phyloP scores from a whole-genome alignment of 2,797 vertebrate genomes.

The Carcharodon carcharias region DNA sequence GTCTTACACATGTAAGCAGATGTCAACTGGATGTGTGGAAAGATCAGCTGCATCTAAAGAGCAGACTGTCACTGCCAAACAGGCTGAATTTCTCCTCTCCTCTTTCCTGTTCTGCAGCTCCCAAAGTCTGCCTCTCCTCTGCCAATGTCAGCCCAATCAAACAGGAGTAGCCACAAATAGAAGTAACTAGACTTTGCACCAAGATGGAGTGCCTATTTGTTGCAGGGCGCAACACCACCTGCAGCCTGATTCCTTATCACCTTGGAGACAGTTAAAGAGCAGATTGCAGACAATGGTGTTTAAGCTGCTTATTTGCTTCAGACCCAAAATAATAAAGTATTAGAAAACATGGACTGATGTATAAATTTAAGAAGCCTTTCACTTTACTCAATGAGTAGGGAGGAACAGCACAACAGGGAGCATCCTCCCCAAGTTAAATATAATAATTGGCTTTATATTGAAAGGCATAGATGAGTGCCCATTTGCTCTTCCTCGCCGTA shows the following conservation, averaged over 20 bases:
- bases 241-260: not conserved
- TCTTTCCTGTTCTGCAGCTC: not conserved
- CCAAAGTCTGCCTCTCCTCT: not conserved
- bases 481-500: not conserved
- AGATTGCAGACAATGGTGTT: not conserved
- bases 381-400: not conserved
- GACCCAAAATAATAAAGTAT: not conserved
- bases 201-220: not conserved
- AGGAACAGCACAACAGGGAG: not conserved
- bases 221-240: not conserved
- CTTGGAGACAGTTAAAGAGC: not conserved
- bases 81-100: too few species aligned
- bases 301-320: not conserved
- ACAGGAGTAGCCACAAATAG: not conserved
- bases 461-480: not conserved
- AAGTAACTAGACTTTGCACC: not conserved
- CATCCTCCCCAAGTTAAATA: not conserved
- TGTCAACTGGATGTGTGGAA: not conserved
- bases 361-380: not conserved
- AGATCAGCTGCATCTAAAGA: not conserved
- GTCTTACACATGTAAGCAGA: not conserved
- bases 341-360: not conserved
- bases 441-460: not conserved
- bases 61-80: not conserved
- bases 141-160: not conserved